Conservation (phyloP, 1,140 invertebrate genomes). For the Subanguina moxae region DNA sequence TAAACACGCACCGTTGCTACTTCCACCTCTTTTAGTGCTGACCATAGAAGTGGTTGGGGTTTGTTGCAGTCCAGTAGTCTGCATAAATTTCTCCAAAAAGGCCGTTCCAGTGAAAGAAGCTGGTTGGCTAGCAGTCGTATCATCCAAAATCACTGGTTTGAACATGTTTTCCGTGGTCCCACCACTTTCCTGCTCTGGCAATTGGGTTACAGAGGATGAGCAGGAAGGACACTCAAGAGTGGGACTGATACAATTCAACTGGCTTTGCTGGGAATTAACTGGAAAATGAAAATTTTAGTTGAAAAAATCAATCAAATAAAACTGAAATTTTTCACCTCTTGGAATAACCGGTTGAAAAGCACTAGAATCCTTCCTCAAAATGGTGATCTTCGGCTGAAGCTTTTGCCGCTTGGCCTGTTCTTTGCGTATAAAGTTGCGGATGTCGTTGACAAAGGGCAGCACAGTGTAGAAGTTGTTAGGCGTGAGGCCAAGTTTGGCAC, state of each 20-base stretch:
- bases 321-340: conserved; percentile 16
- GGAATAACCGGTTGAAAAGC: conserved; percentile 41
- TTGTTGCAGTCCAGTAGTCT: neutral
- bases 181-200: neutral
- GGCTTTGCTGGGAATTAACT: conserved; percentile 25
- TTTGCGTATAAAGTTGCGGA: conserved; percentile 27
- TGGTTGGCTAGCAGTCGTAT: conserved; percentile 15
- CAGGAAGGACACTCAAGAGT: neutral
- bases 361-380: conserved; percentile 18
- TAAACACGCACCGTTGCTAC: neutral
- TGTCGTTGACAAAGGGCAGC: conserved; percentile 39
- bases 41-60: neutral
- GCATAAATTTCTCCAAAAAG: conserved; percentile 24
- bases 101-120: conserved; percentile 28
- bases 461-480: conserved; percentile 42
- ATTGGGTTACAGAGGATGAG: neutral
- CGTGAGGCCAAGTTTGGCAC: conserved; percentile 24
- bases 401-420: conserved; percentile 26
- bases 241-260: conserved; percentile 2
- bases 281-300: neutral
- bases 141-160: conserved; percentile 25
- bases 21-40: neutral
- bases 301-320: neutral
- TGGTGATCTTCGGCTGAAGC: conserved; percentile 17
- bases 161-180: conserved; percentile 27